These are phyloP conservation scores for Macropus fuliginosus DNA, from an alignment of 2,797 vertebrate genomes.

Conservation along the genomic window DNA sequence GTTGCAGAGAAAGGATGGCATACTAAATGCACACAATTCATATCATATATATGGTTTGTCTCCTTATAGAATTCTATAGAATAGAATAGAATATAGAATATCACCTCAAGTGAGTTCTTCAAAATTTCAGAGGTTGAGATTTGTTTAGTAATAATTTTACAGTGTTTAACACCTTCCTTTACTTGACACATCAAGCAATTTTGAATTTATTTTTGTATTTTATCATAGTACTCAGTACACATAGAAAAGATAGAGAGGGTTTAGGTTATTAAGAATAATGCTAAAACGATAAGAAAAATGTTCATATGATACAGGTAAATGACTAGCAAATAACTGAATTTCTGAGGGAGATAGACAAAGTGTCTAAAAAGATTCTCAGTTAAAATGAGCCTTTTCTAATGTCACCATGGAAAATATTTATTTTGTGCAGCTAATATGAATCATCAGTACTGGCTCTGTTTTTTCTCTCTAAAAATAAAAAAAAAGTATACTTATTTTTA, in stretches of 20 bases:
- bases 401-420: background rate
- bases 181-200: constrained; percentile 65
- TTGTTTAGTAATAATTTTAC: constrained; percentile 56
- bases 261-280: constrained; percentile 18
- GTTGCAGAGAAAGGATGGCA: too few relatives aligned
- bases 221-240: background rate
- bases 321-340: background rate
- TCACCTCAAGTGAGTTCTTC: constrained; percentile 45
- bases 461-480: background rate
- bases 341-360: background rate
- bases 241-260: constrained; percentile 22
- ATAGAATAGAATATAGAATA: too few relatives aligned
- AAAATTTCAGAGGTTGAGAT: constrained; percentile 54
- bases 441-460: too few relatives aligned
- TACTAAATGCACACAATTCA: background rate
- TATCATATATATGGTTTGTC: constrained; percentile 32
- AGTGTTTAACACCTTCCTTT: constrained; percentile 42
- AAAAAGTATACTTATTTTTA: too few relatives aligned
- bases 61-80: constrained; percentile 32
- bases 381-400: background rate
- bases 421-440: background rate
- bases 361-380: background rate
- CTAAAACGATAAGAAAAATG: background rate
- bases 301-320: constrained; percentile 1
- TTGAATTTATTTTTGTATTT: constrained; percentile 57